These are phyloP conservation scores for Masnerella sp. DNA, from an alignment of 2,888 invertebrate species.

Conservation along the genomic window DNA sequence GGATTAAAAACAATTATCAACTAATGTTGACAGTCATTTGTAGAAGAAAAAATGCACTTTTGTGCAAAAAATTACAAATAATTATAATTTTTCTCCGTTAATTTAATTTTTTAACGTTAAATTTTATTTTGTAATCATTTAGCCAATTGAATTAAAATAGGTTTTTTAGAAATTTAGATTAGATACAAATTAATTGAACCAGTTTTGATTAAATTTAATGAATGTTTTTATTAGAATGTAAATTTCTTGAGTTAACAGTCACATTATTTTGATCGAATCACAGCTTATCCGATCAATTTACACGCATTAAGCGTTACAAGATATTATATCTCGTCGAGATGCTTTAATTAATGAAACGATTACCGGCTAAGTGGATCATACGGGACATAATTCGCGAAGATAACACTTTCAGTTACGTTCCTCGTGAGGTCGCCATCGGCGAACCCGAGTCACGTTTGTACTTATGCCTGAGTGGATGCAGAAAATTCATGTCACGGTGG, in stretches of 20 bases:
- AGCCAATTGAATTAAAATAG: no score
- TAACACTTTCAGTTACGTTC: conserved; percentile 55
- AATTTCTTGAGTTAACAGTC: neutral
- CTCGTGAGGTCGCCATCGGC: conserved; percentile 27
- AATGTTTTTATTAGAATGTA: no score
- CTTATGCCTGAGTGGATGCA: conserved; percentile 31
- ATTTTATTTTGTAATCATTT: no score
- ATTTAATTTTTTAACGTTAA: no score
- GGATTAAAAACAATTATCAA: conserved; percentile 32
- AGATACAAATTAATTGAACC: no score
- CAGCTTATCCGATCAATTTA: conserved; percentile 1
- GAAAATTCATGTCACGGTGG: conserved; percentile 54
- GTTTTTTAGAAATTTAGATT: no score
- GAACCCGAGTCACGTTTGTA: conserved; percentile 47
- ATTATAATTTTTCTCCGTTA: neutral
- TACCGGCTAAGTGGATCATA: conserved; percentile 23
- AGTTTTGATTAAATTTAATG: no score
- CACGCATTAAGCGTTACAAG: neutral
- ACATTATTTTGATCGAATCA: neutral
- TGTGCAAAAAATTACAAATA: no score
- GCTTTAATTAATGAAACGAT: conserved; percentile 46
- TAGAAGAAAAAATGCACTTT: no score
- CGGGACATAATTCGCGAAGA: conserved; percentile 24
- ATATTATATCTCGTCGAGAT: conserved; percentile 1
- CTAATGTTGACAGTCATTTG: neutral